Evolutionary conservation across 2,797 vertebrate species (phyloP).

Genomic region (Yasuhikotakia modesta): DNA sequence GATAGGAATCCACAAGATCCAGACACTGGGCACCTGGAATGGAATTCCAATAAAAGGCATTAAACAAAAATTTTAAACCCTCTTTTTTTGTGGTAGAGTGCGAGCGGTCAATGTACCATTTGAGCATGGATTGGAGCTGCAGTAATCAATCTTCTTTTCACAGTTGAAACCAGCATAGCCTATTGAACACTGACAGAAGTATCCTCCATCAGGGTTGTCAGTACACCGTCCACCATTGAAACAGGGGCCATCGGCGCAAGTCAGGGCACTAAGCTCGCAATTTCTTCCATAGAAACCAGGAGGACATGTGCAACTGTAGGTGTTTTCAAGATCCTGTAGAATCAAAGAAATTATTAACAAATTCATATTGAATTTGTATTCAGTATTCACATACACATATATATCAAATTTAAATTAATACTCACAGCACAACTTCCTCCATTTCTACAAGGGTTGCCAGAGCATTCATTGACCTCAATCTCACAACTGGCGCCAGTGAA

Average conservation of each 20-base stretch:
- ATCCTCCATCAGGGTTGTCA: conserved; percentile 91
- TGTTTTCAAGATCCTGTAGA: conserved; percentile 85
- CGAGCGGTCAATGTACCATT: conserved; percentile 79
- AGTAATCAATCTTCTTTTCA: conserved; percentile 95
- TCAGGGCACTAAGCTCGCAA: conserved; percentile 93
- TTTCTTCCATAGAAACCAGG: conserved; percentile 93
- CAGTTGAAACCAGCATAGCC: conserved; percentile 96
- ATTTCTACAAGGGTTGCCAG: conserved; percentile 88
- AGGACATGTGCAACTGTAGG: conserved; percentile 89
- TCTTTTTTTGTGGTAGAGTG: neutral
- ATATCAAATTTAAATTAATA: conserved; percentile 45
- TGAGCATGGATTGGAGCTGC: conserved; percentile 89
- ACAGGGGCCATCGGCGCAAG: conserved; percentile 92
- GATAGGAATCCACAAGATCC: conserved; percentile 89
- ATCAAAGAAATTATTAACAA: conserved; percentile 33
- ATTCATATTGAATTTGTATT: too few species aligned
- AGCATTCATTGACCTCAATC: conserved; percentile 90
- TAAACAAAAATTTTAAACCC: conserved; percentile 39
- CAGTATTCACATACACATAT: too few species aligned
- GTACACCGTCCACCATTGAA: conserved; percentile 90
- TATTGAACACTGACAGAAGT: conserved; percentile 87
- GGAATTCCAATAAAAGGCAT: conserved; percentile 32
- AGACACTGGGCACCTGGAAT: conserved; percentile 88
- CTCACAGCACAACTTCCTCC: conserved; percentile 96
- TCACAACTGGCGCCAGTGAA: conserved; percentile 90